phyloP scores from a whole-genome alignment of 2,797 vertebrate genomes.

The Aldrovandia affinis region DNA sequence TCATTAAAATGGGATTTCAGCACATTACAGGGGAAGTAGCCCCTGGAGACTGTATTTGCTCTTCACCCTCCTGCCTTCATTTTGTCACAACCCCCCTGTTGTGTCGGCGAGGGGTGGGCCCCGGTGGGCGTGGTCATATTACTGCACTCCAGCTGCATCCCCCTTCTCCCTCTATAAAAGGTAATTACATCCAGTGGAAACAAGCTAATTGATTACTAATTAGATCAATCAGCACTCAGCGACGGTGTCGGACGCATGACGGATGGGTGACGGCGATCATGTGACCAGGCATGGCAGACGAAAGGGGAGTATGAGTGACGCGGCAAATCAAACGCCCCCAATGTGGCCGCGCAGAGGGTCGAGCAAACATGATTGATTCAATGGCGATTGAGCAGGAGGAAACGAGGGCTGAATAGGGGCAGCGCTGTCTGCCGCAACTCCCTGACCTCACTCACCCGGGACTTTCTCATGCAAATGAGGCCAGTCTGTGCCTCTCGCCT shows the following conservation, averaged over 20 bases:
- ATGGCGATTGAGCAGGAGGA: conserved; percentile 82
- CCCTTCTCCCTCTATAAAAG: conserved; percentile 93
- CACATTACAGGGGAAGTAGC: conserved; percentile 78
- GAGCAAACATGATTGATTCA: conserved; percentile 86
- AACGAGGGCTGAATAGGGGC: conserved; percentile 86
- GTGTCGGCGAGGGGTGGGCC: conserved; percentile 62
- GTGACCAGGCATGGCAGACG: conserved; percentile 59
- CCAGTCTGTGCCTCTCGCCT: conserved; percentile 71
- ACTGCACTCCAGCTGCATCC: conserved; percentile 92
- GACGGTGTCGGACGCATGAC: conserved; percentile 88
- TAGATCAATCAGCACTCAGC: conserved; percentile 96
- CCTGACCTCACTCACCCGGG: conserved; percentile 79
- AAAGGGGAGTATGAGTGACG: conserved; percentile 52
- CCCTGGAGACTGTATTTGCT: conserved; percentile 81
- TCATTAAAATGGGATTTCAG: conserved; percentile 85
- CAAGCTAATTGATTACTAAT: conserved; percentile 99
- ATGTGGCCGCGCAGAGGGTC: conserved; percentile 77
- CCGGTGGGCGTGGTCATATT: conserved; percentile 89
- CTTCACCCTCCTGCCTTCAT: conserved; percentile 76
- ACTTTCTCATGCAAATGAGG: conserved; percentile 96
- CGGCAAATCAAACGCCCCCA: conserved; percentile 73
- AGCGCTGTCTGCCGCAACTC: conserved; percentile 78
- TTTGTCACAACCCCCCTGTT: conserved; percentile 78
- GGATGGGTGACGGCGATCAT: conserved; percentile 83
- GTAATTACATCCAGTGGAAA: conserved; percentile 99